Conservation (phyloP, 2,113 vertebrate genomes). For the Poecilia latipinna region DNA sequence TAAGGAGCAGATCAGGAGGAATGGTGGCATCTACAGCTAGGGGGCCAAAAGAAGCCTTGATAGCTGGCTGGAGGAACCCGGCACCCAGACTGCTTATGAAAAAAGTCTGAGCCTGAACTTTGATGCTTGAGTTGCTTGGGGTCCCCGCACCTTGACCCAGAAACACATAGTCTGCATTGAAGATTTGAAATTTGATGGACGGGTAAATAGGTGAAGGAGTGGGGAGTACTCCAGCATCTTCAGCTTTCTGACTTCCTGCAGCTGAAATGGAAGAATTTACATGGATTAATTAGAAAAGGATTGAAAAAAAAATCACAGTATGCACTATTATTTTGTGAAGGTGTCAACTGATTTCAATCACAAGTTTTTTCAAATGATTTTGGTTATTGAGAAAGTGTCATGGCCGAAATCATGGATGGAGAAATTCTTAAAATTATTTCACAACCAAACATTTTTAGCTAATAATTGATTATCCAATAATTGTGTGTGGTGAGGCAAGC, state of each 20-base stretch:
- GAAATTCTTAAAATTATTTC: not conserved
- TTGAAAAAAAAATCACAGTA: no score
- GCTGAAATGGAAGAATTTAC: slow-evolving; percentile 51
- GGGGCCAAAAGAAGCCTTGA: slow-evolving; percentile 88
- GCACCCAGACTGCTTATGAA: slow-evolving; percentile 80
- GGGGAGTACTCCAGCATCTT: slow-evolving; percentile 72
- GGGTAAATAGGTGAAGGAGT: slow-evolving; percentile 83
- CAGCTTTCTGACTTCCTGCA: slow-evolving; percentile 79
- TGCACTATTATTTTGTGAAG: no score
- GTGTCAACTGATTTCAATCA: no score
- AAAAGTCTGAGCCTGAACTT: slow-evolving; percentile 84
- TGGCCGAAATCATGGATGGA: no score
- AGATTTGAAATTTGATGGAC: slow-evolving; percentile 83
- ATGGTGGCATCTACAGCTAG: slow-evolving; percentile 82
- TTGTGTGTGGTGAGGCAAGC: no score
- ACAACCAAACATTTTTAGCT: no score
- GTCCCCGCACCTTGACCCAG: slow-evolving; percentile 84
- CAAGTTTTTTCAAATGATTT: not conserved
- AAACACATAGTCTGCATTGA: slow-evolving; percentile 85
- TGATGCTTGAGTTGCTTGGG: slow-evolving; percentile 85
- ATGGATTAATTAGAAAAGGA: slow-evolving; percentile 9
- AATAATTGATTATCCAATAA: no score
- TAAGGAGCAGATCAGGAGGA: slow-evolving; percentile 81
- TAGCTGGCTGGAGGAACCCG: slow-evolving; percentile 70
- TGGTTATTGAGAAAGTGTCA: not conserved